Conservation (phyloP, 2,113 vertebrate genomes). For the Actinemys pallida region DNA sequence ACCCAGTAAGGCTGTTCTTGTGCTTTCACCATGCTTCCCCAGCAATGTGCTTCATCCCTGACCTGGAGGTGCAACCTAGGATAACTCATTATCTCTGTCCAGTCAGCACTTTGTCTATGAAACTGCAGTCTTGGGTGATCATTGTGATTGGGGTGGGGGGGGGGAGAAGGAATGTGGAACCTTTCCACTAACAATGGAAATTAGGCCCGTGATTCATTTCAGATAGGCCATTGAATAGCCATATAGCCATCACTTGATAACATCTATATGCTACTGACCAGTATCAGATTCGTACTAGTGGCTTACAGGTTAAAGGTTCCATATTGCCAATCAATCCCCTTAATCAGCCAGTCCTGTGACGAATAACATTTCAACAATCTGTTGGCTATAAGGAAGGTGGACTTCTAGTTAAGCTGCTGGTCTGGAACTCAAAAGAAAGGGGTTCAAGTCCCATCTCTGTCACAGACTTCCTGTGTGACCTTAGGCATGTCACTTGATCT, state of each 20-base stretch:
- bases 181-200: neutral
- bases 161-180: no score
- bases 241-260: neutral
- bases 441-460: neutral
- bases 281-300: neutral
- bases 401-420: neutral
- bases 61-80: neutral
- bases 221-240: neutral
- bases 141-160: no score
- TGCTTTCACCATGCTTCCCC: neutral
- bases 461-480: neutral
- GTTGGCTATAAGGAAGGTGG: rapidly evolving
- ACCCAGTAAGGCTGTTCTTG: neutral
- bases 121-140: neutral
- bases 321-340: rapidly evolving
- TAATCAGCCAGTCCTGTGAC: neutral
- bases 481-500: neutral
- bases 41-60: neutral
- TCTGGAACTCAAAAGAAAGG: neutral
- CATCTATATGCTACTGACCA: neutral
- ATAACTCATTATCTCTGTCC: neutral
- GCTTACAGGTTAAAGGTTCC: neutral
- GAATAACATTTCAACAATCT: neutral
- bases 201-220: neutral
- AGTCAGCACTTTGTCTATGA: neutral